Evolutionary conservation across 1,140 invertebrate species (phyloP).

Genomic region (Rhyzopertha dominica): DNA sequence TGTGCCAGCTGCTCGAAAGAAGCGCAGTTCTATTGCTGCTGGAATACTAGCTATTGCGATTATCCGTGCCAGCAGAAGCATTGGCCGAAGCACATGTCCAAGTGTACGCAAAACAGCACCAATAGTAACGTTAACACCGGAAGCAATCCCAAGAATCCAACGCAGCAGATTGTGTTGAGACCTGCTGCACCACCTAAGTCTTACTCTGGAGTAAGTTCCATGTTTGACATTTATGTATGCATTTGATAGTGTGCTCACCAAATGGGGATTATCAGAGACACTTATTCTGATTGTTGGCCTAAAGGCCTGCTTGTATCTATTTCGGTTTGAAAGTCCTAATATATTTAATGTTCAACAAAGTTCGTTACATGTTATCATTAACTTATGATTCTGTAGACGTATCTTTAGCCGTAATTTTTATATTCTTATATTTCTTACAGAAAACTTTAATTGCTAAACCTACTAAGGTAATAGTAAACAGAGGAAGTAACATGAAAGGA

Average conservation of each 20-base stretch:
- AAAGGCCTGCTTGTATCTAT: too few relatives aligned
- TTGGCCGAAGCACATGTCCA: constrained; percentile 57
- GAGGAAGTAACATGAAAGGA: constrained; percentile 16
- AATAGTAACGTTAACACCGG: constrained; percentile 5
- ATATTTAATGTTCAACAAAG: too few relatives aligned
- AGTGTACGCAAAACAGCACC: constrained; percentile 34
- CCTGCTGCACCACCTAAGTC: constrained; percentile 22
- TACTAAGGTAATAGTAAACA: constrained; percentile 31
- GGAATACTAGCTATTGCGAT: constrained; percentile 92
- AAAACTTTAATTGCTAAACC: constrained; percentile 31
- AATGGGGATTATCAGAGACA: too few relatives aligned
- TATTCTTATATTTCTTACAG: constrained; percentile 6
- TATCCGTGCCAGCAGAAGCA: constrained; percentile 74
- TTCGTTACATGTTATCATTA: too few relatives aligned
- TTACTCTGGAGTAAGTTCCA: constrained; percentile 29
- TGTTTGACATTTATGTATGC: constrained; percentile 9
- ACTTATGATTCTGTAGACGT: too few relatives aligned
- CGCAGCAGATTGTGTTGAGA: constrained; percentile 23
- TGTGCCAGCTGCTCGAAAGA: constrained; percentile 81
- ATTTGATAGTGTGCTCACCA: too few relatives aligned
- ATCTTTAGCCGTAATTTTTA: not conserved
- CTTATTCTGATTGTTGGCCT: too few relatives aligned
- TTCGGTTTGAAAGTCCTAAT: too few relatives aligned
- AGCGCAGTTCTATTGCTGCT: constrained; percentile 88
- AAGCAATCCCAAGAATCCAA: constrained; percentile 6